Evolutionary conservation across 2,113 vertebrate genomes (phyloP).

Genomic region (Colaptes auratus): DNA sequence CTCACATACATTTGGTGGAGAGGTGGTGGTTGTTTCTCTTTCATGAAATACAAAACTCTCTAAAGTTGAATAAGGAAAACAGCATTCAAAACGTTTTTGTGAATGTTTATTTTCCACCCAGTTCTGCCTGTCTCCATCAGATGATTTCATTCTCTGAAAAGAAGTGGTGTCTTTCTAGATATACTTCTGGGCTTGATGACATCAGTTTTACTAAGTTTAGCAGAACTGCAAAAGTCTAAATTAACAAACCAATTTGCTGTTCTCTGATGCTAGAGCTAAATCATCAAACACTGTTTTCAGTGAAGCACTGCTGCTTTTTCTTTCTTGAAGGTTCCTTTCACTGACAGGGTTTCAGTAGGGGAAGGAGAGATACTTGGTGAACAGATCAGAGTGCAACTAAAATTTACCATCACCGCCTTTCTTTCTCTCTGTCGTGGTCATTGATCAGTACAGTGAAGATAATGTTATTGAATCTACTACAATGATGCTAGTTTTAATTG

Average conservation of each 20-base stretch:
- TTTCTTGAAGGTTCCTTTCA: not conserved
- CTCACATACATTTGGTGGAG: not conserved
- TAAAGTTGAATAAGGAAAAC: not conserved
- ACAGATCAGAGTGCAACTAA: not conserved
- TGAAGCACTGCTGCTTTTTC: not conserved
- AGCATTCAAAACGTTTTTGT: not conserved
- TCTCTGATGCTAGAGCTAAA: not conserved
- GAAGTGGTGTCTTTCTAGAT: not conserved
- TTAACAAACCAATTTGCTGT: not conserved
- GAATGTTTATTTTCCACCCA: not conserved
- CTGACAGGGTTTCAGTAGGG: not conserved
- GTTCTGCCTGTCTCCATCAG: not conserved
- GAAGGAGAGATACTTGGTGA: not conserved
- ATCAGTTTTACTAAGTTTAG: slow-evolving; percentile 47
- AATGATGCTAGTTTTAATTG: not conserved
- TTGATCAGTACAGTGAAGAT: not conserved
- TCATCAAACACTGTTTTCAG: not conserved
- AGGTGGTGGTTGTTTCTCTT: not conserved
- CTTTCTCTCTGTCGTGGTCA: not conserved
- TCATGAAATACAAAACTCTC: not conserved
- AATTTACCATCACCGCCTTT: not conserved
- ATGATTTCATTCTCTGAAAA: not conserved
- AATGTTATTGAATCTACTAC: not conserved
- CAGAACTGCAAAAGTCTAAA: slow-evolving; percentile 23
- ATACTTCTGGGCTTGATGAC: slow-evolving; percentile 11